Conservation (phyloP, 1,140 invertebrate genomes). For the Onthophagus taurus region DNA sequence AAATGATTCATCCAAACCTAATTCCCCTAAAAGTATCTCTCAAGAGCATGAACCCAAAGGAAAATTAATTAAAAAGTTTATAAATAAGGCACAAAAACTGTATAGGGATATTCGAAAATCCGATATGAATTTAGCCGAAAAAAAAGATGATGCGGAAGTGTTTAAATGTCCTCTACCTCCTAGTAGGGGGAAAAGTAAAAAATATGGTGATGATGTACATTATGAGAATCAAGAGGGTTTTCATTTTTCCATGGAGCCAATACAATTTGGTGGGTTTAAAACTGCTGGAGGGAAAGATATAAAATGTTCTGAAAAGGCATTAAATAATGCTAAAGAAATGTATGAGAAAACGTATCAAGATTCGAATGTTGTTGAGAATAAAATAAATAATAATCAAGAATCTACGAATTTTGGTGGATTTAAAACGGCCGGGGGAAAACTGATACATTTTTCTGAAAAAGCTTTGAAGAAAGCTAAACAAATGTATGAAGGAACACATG, state of each 20-base stretch:
- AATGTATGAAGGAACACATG: constrained; percentile 15
- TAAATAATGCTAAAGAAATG: constrained; percentile 22
- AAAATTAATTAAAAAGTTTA: constrained; percentile 9
- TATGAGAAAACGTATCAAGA: constrained; percentile 9
- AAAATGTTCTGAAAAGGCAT: constrained; percentile 28
- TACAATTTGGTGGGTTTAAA: constrained; percentile 15
- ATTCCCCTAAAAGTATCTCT: not conserved
- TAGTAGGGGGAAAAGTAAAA: not conserved
- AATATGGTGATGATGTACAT: not conserved
- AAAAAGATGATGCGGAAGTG: not conserved
- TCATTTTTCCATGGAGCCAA: not conserved
- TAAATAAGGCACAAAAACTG: constrained; percentile 7
- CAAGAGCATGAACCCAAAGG: not conserved
- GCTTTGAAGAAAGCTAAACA: not conserved
- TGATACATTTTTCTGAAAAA: not conserved
- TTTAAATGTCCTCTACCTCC: not conserved
- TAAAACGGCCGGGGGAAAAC: not conserved
- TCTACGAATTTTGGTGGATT: constrained; percentile 2
- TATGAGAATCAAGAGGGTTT: not conserved
- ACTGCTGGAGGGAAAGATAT: constrained; percentile 34
- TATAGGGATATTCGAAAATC: constrained; percentile 6
- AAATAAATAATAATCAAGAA: not conserved
- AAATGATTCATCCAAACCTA: not conserved
- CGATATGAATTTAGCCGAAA: not conserved
- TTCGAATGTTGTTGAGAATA: constrained; percentile 3